Evolutionary conservation across 1,140 invertebrate genomes (phyloP), one percentile per base, ranked within the genome.

Genomic region (Hylaeus volcanicus): DNA sequence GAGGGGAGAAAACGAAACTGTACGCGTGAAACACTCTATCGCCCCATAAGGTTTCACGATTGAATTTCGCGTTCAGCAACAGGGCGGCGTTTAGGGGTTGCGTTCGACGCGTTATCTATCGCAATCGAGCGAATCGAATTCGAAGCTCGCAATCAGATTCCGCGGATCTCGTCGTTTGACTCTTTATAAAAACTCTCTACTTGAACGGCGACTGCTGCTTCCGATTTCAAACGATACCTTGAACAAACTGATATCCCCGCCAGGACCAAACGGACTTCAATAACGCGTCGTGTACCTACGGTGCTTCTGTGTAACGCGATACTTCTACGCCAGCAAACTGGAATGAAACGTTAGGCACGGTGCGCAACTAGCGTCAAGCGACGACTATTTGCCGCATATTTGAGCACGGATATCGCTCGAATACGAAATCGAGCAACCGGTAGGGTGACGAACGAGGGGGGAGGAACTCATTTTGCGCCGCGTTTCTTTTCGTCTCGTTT

Each of bases 271-370:
- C 77, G 53, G 77, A 74, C 55, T 75, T 80, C 64, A 37, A 66
- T 79, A 73, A 56, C 63, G 51, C 71, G 14, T 4, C 48, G 12
- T 14, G 12, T 15, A 66, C 43, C 53, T 55, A 14, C 26, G 14
- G 43, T 58, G 80, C 74, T 77, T 71, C 65, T 56, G 14, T 39
- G 80, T 72, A 81, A 77, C 48, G 60, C 51, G 39, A 81, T 78
- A 79, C 60, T 55, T 11, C 43, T n/a, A 70, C 26, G n/a, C 55
- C 51, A 8, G 41, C 26, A 9, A 70, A 60, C 53, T 51, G 65
- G 45, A 15, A 39, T 12, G 64, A 48, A 51, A 76, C 26, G 41
- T 58, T 58, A 45, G 39, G 64, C 65, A 0, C 9, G 8, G 11
- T n/a, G 65, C 14, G n/a, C 39, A 12, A 37, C 11, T 51, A 9